These are phyloP conservation scores for Pogonus chalceus DNA, from an alignment of 1,140 invertebrate genomes.

Conservation along the genomic window DNA sequence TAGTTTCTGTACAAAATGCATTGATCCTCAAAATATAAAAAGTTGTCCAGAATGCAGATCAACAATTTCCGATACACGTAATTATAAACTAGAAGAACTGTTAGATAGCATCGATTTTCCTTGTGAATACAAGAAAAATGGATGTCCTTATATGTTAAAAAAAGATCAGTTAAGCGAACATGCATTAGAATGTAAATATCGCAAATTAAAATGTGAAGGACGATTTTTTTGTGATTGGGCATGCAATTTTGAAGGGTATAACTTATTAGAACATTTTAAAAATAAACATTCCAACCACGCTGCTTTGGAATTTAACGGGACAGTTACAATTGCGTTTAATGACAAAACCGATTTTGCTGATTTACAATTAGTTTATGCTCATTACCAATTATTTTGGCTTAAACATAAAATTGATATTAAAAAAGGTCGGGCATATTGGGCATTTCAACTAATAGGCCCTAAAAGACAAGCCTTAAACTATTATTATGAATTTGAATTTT, in stretches of 20 bases:
- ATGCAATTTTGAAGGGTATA: not conserved
- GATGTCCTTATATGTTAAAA: not conserved
- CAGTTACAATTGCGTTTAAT: not conserved
- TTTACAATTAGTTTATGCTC: not conserved
- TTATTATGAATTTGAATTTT: slow-evolving; percentile 1
- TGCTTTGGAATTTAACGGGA: not conserved
- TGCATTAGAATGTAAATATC: not conserved
- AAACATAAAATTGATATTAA: slow-evolving; percentile 1
- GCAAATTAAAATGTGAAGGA: slow-evolving; percentile 1
- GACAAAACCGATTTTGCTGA: not conserved
- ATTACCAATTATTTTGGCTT: not conserved
- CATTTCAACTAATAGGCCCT: not conserved
- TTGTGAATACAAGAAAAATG: not conserved
- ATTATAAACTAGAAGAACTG: not conserved
- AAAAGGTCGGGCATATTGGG: not conserved
- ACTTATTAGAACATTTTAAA: not conserved
- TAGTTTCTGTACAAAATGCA: not conserved
- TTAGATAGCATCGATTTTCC: not conserved
- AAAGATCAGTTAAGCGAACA: not conserved
- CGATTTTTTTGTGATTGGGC: not conserved
- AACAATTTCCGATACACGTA: not conserved
- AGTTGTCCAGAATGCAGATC: not conserved
- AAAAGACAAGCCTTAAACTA: not conserved
- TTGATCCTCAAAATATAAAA: not conserved
- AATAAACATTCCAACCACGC: not conserved